Evolutionary conservation across 1,140 invertebrate genomes (phyloP), one percentile per base, ranked within the genome.

Genomic region (Drosophila nigrodunni): DNA sequence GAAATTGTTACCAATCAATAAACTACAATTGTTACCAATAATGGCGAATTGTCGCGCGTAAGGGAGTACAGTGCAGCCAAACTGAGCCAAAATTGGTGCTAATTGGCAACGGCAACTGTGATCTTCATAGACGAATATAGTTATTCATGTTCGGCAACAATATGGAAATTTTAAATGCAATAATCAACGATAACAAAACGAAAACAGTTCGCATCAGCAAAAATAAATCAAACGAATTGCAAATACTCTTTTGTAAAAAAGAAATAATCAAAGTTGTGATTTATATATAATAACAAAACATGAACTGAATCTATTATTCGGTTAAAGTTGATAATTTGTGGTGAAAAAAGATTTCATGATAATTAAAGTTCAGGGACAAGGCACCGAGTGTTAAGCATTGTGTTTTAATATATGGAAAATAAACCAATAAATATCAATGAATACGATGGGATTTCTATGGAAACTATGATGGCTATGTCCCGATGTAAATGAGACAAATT

Each of bases 121-220:
- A 88, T 71, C 61, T 52, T 75, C 78, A 78, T 60, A 69, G 61
- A 49, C 49, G 46, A 50, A 68, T 62, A 75, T 47, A 82, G 35
- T 50, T 46, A 54, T 66, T 50, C 46, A 55, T 55, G 54, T 58
- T 67, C 57, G 69, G 69, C 73, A 61, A 77, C 68, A 86, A 88
- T 77, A 87, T 87, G 83, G 83, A 88, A 87, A 88, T 87, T 87
- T 88, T 73, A 78, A 82, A 77, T 68, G 69, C 78, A 80, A 57
- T 64, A 78, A 77, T 83, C 67, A 71, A 60, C 41, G 67, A 62
- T 52, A 77, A 47, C 76, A 86, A 81, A 74, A 52, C 65, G 46
- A 35, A 75, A 73, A 59, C 47, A 73, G 54, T 5, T 30, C 64
- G 35, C 70, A 54, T 72, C 39, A 60, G 18, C 18, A 21, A 21